These are phyloP conservation scores for Zaprionus inermis DNA, from an alignment of 1,140 invertebrate genomes.

Conservation along the genomic window DNA sequence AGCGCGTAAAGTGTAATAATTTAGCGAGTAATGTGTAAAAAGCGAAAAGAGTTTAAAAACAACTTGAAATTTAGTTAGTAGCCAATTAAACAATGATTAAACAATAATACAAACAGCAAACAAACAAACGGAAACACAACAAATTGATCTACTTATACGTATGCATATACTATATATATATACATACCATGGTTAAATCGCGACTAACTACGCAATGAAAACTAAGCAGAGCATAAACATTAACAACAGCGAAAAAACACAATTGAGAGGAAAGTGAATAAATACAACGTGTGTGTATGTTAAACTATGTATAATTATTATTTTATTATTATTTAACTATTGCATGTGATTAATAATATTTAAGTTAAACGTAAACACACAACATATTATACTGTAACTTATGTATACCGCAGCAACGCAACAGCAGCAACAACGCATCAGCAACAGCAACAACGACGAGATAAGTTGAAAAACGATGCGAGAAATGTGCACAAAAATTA, in stretches of 20 bases:
- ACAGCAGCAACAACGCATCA: conserved; percentile 28
- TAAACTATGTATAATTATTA: conserved; percentile 79
- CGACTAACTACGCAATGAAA: conserved; percentile 22
- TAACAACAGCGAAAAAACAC: background rate
- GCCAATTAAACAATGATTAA: conserved; percentile 69
- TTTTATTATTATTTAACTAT: conserved; percentile 83
- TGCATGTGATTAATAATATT: conserved; percentile 83
- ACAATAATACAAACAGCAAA: conserved; percentile 3
- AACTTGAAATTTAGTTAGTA: conserved; percentile 77
- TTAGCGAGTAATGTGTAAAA: conserved; percentile 77
- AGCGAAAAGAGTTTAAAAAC: conserved; percentile 45
- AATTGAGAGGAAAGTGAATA: conserved; percentile 6
- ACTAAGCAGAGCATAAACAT: background rate
- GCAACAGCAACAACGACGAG: conserved; percentile 30
- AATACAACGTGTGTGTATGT: conserved; percentile 45
- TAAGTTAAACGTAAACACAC: conserved; percentile 79
- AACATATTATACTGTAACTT: conserved; percentile 81
- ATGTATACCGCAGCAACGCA: conserved; percentile 68
- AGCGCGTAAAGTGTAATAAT: conserved; percentile 77
- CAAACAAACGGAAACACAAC: conserved; percentile 30
- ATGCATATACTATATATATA: conserved; percentile 26
- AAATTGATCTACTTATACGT: conserved; percentile 51
- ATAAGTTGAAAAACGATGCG: conserved; percentile 21
- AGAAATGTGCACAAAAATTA: conserved; percentile 67
- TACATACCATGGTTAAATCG: conserved; percentile 34